A percentile compares a stretch with the other conserved stretches of the same genome.
Evolutionary conservation across 1,140 invertebrate species (phyloP).

Genomic region (Aphelinus certus): DNA sequence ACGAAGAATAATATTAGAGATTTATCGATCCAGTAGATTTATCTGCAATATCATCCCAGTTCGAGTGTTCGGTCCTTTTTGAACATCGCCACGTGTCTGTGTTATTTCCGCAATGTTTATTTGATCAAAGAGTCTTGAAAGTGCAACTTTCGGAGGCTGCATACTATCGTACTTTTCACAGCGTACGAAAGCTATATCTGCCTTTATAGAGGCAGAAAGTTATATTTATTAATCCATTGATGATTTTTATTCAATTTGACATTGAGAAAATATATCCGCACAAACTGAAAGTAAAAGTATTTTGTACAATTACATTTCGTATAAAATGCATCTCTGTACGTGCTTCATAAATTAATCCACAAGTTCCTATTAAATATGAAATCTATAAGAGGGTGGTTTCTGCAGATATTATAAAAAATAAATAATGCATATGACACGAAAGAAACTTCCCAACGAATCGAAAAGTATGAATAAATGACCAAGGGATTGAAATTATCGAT

Average conservation of each 20-base stretch:
- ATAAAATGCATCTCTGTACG: background rate
- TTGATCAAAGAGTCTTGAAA: constrained; percentile 4
- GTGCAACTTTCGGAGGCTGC: background rate
- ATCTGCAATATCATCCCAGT: background rate
- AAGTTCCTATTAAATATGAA: no score
- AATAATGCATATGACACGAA: no score
- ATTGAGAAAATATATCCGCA: background rate
- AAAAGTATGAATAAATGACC: no score
- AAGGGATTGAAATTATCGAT: no score
- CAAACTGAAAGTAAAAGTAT: background rate
- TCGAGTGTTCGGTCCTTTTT: constrained; percentile 1
- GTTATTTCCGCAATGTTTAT: constrained; percentile 20
- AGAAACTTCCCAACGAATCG: no score
- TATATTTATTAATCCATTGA: background rate
- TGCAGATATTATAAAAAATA: no score
- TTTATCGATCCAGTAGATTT: constrained; percentile 10
- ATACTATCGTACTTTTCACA: background rate
- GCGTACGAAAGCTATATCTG: background rate
- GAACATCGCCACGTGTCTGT: background rate
- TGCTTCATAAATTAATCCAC: no score
- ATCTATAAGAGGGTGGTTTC: no score
- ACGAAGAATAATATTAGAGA: background rate
- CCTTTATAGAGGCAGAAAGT: background rate
- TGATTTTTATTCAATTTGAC: background rate
- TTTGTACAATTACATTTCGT: background rate